phyloP scores from a whole-genome alignment of 1,140 invertebrate genomes.

The Drusus annulatus region DNA sequence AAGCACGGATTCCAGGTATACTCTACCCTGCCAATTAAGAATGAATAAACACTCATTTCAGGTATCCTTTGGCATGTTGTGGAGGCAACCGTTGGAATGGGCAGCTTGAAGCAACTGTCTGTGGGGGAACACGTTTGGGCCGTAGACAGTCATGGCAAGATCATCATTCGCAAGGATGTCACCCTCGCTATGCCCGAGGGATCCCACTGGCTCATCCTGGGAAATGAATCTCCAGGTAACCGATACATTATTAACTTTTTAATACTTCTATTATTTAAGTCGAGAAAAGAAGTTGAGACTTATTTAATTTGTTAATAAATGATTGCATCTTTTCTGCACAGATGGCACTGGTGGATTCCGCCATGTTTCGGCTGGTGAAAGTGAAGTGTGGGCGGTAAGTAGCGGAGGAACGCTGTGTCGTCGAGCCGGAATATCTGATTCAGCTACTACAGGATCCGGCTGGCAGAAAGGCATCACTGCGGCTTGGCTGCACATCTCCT shows the following conservation, averaged over 20 bases:
- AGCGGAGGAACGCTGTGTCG: conserved; percentile 80
- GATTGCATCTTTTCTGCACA: conserved; percentile 48
- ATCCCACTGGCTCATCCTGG: conserved; percentile 51
- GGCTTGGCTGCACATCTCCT: conserved; percentile 69
- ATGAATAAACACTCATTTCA: too few species aligned
- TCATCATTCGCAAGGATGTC: conserved; percentile 48
- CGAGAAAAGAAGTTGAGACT: too few species aligned
- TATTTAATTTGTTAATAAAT: too few species aligned
- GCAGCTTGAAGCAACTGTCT: conserved; percentile 52
- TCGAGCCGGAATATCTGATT: conserved; percentile 79
- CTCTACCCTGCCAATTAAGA: too few species aligned
- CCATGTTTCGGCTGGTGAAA: conserved; percentile 81
- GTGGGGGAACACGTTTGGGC: conserved; percentile 50
- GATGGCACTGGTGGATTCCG: conserved; percentile 78
- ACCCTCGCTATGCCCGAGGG: conserved; percentile 54
- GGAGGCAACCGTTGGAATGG: conserved; percentile 42
- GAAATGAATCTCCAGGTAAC: conserved; percentile 53
- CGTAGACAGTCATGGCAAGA: conserved; percentile 55
- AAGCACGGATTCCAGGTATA: too few species aligned
- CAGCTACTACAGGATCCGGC: conserved; percentile 80
- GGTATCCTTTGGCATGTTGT: conserved; percentile 56
- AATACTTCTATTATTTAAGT: too few species aligned
- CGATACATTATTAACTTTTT: neutral
- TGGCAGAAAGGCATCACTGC: conserved; percentile 84
- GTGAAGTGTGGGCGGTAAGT: conserved; percentile 83